A percentile compares a stretch with the other conserved stretches of the same genome.
Conservation (phyloP, 2,797 vertebrate genomes). For the Typhlichthys subterraneus region DNA sequence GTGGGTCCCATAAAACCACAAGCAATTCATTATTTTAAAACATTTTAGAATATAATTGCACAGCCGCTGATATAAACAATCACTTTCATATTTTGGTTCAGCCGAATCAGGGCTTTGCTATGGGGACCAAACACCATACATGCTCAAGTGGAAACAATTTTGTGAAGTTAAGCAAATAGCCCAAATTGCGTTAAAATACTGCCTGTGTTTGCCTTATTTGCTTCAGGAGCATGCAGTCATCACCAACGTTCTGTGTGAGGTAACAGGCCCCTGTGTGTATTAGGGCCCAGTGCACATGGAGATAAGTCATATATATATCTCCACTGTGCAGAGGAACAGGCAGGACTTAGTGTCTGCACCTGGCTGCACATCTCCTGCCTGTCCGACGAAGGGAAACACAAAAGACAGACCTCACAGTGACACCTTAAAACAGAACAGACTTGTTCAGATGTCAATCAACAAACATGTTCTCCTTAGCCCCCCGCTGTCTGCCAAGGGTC, state of each 20-base stretch:
- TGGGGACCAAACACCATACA: not conserved
- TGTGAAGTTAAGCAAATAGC: too few species aligned
- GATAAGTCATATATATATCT: conserved; percentile 59
- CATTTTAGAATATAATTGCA: too few species aligned
- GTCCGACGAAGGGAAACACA: conserved; percentile 33
- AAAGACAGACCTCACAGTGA: conserved; percentile 54
- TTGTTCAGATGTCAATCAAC: conserved; percentile 62
- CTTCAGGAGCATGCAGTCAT: conserved; percentile 21
- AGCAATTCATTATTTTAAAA: too few species aligned
- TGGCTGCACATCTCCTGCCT: conserved; percentile 65
- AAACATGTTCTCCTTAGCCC: conserved; percentile 31
- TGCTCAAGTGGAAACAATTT: too few species aligned
- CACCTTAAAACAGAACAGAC: conserved; percentile 69
- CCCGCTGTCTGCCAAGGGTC: conserved; percentile 32
- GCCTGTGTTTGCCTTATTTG: conserved; percentile 13
- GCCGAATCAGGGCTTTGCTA: not conserved
- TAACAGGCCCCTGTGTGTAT: conserved; percentile 38
- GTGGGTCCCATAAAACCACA: too few species aligned
- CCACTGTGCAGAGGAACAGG: conserved; percentile 43
- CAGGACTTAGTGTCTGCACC: conserved; percentile 75
- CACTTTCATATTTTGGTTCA: not conserved
- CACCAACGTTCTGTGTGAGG: conserved; percentile 26
- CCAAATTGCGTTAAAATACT: not conserved
- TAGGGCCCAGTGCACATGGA: conserved; percentile 59
- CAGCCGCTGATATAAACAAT: too few species aligned